Evolutionary conservation across 2,113 vertebrate genomes (phyloP).

Genomic region (Diglossa brunneiventris): DNA sequence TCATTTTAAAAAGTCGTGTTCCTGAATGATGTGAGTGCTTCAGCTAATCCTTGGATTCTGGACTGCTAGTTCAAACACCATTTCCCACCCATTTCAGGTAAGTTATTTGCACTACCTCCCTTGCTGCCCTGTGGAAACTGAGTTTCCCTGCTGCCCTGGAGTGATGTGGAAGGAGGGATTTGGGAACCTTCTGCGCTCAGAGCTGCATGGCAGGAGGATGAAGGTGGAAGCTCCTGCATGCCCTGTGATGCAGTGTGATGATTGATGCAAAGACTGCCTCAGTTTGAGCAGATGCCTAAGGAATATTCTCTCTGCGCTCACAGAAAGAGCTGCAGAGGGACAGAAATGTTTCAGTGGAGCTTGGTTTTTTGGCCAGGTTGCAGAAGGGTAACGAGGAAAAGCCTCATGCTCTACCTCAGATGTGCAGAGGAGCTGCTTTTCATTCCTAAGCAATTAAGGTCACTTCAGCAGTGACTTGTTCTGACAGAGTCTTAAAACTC

Average conservation of each 20-base stretch:
- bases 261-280: not conserved
- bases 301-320: not conserved
- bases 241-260: not conserved
- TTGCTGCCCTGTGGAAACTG: not conserved
- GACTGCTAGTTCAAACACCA: not conserved
- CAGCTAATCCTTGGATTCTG: not conserved
- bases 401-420: not conserved
- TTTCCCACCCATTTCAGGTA: not conserved
- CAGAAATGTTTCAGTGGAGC: not conserved
- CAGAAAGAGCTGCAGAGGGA: not conserved
- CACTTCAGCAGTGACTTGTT: not conserved
- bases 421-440: not conserved
- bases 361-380: not conserved
- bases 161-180: not conserved
- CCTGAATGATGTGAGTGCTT: not conserved
- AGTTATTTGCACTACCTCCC: not conserved
- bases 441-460: constrained; percentile 8
- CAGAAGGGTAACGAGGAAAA: not conserved
- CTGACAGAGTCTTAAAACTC: constrained; percentile 42
- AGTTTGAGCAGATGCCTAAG: not conserved
- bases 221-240: not conserved
- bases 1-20: not conserved
- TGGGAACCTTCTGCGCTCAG: not conserved
- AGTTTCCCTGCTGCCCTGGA: not conserved
- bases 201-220: not conserved